Base-by-base conservation (phyloP, 1,140 invertebrate genomes). In the Lethrus apterus region DNA sequence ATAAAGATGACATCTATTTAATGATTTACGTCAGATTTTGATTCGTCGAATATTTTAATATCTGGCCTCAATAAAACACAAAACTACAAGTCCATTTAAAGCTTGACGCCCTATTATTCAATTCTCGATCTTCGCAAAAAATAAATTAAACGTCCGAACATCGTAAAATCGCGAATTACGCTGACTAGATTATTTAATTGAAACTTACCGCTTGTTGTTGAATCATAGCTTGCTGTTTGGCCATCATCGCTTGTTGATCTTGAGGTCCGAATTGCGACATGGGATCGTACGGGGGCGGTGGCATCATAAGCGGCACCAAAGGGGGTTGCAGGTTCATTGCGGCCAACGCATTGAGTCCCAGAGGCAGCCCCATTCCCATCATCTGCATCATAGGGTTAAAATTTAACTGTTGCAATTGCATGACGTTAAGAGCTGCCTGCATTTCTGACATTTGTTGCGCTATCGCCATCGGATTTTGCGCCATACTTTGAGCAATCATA, bases 271-370 rank as follows among this genome's bases (percentile, higher is more conserved):
- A 79, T 63, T 72, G 74, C 51, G 66, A 72, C 73, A 78, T 83
- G 48, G 72, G 71, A 57, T 83, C 79, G 61, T 79, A 86, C 8
- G 83, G 78, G 23, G 83, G 82, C 11, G 86, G 85, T 15, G 88
- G 84, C 75, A 91, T 78, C 86, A 94, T 91, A 70, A 93, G 80
- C 1, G 90, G 88, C 47, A 93, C 86, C 31, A 93, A 64, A 0
- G 86, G 86, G 8, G 86, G 86, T 64, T 89, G 87, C 8, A 91
- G 68, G 65, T 90, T 89, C 86, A 90, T 90, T 0, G 87, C 86
- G 0, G 86, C 86, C 51, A 90, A 66, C 18, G 87, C 86, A 33
- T 84, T 83, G 56, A 89, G 75, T 55, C 87, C 89, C 35, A 92
- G 71, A n/a, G 86, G 86, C 51, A 91, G 68, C 9, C 83, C 83